These are phyloP conservation scores for Gortyna flavago DNA, from an alignment of 2,888 invertebrate genomes.

Conservation along the genomic window DNA sequence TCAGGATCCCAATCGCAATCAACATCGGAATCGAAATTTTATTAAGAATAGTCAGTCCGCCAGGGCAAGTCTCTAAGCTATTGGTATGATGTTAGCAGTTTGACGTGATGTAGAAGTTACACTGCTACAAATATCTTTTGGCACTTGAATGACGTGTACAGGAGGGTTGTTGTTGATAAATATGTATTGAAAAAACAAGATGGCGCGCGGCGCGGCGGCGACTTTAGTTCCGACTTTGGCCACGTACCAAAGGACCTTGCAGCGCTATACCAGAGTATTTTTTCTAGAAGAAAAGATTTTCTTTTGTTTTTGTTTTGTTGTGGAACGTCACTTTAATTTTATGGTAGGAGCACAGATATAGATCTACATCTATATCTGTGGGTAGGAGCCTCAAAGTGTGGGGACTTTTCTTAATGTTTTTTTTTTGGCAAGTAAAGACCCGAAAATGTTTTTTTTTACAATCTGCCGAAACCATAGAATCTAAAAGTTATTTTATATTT, in stretches of 20 bases:
- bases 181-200: no score
- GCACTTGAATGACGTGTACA: background rate
- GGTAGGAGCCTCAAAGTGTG: background rate
- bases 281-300: background rate
- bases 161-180: background rate
- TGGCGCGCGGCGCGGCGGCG: no score
- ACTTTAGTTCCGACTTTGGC: no score
- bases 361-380: no score
- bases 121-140: background rate
- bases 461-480: background rate
- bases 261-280: background rate
- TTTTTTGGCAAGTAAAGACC: background rate
- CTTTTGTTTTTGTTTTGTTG: background rate
- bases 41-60: conserved; percentile 37
- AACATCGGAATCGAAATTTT: conserved; percentile 40
- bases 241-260: no score
- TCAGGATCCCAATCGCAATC: conserved; percentile 44
- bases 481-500: background rate
- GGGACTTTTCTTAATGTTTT: background rate
- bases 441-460: background rate
- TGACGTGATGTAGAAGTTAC: conserved; percentile 30
- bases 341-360: no score
- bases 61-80: conserved; percentile 2
- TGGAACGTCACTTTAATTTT: background rate
- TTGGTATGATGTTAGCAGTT: conserved; percentile 12